Evolutionary conservation across 2,888 invertebrate genomes (phyloP), one percentile per base, ranked within the genome.

Genomic region (Lycia hirtaria): DNA sequence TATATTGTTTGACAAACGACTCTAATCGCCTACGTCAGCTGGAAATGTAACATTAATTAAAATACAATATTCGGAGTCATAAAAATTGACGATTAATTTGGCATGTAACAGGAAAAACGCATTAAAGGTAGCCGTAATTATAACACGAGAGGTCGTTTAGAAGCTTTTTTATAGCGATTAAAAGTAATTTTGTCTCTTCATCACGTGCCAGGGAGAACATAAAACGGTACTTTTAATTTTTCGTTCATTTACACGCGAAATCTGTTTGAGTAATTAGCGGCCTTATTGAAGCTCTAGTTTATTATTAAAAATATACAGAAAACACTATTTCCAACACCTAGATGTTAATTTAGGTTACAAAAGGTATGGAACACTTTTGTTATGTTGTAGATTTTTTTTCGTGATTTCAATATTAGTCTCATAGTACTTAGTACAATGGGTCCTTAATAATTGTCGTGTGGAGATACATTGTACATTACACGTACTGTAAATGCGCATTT

Each of bases 151-250:
- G 44, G 56, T 50, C 60, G 40, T 56, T 60, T 60, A 45, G 56
- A 60, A 53, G 57, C 51, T 56, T 58, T 58, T 57, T 48, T 24
- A 30, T n/a, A 40, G 51, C 52, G 41, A 55, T 62, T 54, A 49
- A 49, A 55, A 49, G 52, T 55, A 58, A 62, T 62, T 62, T 52
- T 40, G 38, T 52, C 58, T 49, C 32, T 54, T 48, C 37, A 55
- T 49, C 55, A 55, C 43, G 35, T 41, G 45, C 53, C 20, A 53
- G 33, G 33, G 41, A 48, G 47, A 48, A 48, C 48, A 40, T 54
- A 48, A 48, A 54, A 54, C 12, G 41, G 41, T 41, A 33, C 48
- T 37, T 55, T 48, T 41, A 41, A 54, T 49, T 55, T 55, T 49
- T 43, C 20, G 40, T 41, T 48, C 40, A 47, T 48, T 26, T 33